Percentiles rank a stretch among this genome's conserved stretches.
Evolutionary conservation across 2,888 invertebrate species (phyloP).

Genomic region (Bibio marci): DNA sequence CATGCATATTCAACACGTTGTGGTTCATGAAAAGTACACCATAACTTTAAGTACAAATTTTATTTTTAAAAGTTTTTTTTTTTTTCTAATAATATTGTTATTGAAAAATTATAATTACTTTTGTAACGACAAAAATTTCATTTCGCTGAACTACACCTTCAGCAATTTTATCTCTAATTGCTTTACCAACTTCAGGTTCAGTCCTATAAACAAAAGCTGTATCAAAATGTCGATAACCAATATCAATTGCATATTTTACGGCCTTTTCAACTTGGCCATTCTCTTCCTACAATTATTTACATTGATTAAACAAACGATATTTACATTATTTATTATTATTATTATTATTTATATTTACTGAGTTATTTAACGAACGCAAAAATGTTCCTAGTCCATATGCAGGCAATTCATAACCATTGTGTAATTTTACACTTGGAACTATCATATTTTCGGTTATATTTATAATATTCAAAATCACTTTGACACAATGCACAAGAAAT

Average conservation of each 20-base stretch:
- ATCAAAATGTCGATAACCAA: constrained; percentile 57
- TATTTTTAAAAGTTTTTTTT: neutral
- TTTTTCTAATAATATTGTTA: neutral
- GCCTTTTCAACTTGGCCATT: constrained; percentile 44
- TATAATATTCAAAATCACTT: no score
- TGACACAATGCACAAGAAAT: no score
- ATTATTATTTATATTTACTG: no score
- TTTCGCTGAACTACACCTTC: constrained; percentile 48
- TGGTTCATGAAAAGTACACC: constrained; percentile 74
- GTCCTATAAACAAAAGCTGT: constrained; percentile 46
- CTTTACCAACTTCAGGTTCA: constrained; percentile 50
- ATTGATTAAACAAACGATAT: constrained; percentile 25
- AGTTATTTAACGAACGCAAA: no score
- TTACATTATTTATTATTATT: no score
- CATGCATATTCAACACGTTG: constrained; percentile 57
- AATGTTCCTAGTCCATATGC: constrained; percentile 53
- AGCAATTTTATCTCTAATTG: constrained; percentile 39
- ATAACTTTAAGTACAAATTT: constrained; percentile 34
- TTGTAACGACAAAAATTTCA: constrained; percentile 47
- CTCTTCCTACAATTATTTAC: no score
- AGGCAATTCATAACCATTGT: constrained; percentile 40
- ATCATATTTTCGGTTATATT: no score
- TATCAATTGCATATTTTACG: constrained; percentile 51
- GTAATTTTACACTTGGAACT: constrained; percentile 32
- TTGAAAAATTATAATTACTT: constrained; percentile 16